These are phyloP conservation scores for Drosophila virilis DNA, from an alignment of 1,140 invertebrate genomes.

Conservation along the genomic window DNA sequence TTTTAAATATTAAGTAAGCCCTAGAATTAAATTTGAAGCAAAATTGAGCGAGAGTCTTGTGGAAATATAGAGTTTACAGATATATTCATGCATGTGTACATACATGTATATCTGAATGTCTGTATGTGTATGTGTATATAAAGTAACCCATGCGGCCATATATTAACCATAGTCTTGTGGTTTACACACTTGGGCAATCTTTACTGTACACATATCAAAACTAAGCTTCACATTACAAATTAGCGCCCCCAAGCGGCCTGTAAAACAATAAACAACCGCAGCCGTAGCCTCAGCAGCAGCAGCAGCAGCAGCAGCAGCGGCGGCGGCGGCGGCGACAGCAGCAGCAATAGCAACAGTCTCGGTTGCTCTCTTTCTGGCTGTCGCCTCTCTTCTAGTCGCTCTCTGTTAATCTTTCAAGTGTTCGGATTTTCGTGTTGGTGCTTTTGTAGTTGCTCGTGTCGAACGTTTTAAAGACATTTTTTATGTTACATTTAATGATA, in stretches of 20 bases:
- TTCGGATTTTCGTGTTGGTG: constrained; percentile 13
- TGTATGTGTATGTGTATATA: constrained; percentile 4
- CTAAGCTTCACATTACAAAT: constrained; percentile 67
- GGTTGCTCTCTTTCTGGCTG: constrained; percentile 13
- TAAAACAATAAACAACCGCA: constrained; percentile 68
- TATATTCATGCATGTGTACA: background rate
- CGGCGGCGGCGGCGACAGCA: background rate
- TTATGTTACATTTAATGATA: constrained; percentile 54
- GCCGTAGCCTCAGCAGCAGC: constrained; percentile 2
- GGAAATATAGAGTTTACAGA: no score
- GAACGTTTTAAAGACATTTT: constrained; percentile 55
- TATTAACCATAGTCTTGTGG: constrained; percentile 33
- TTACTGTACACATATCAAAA: constrained; percentile 50
- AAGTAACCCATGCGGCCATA: constrained; percentile 1
- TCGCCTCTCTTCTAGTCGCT: constrained; percentile 5
- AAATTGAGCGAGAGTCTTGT: no score
- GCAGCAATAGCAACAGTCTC: constrained; percentile 8
- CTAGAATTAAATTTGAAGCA: no score
- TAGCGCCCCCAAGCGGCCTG: constrained; percentile 73
- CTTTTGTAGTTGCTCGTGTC: constrained; percentile 55
- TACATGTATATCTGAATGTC: background rate
- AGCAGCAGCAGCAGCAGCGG: background rate
- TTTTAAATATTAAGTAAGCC: background rate
- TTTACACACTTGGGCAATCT: constrained; percentile 36
- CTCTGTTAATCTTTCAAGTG: constrained; percentile 22